Conservation (phyloP, 2,113 vertebrate species). For the Megaptera novaeangliae region DNA sequence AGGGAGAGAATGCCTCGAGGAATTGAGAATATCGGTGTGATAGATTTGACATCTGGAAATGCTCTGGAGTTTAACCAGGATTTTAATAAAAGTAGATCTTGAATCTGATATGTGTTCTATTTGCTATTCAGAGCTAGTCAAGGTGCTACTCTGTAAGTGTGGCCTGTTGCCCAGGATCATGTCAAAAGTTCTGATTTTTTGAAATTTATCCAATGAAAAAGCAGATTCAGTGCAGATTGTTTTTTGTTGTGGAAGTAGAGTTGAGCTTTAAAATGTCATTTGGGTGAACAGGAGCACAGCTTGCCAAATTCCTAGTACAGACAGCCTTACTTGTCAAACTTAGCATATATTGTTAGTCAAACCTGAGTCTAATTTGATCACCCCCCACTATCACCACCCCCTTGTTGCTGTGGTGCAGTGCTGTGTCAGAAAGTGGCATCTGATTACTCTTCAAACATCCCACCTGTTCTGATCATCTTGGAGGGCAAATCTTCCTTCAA, state of each 20-base stretch:
- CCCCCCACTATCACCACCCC: fast-evolving
- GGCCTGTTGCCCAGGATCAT: not conserved
- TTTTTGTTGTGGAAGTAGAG: not conserved
- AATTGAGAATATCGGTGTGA: not conserved
- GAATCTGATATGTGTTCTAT: not conserved
- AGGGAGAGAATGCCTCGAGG: not conserved
- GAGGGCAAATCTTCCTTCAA: not conserved
- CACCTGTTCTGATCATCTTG: not conserved
- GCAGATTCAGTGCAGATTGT: not conserved
- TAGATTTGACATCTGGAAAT: not conserved
- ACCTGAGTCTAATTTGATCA: not conserved
- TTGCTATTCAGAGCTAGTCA: not conserved
- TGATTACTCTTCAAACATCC: not conserved
- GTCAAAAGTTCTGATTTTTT: not conserved
- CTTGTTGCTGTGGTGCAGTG: not conserved
- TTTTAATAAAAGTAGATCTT: not conserved
- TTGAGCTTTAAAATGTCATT: not conserved
- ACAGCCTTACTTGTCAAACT: not conserved
- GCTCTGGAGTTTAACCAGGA: not conserved
- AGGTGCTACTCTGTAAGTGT: not conserved
- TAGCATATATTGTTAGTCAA: not conserved
- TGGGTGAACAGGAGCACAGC: not conserved
- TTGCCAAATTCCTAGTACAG: not conserved
- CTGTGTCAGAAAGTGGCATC: not conserved
- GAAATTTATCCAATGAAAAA: not conserved